These are phyloP conservation scores for Achlya flavicornis DNA, from an alignment of 2,888 invertebrate species.

Conservation along the genomic window DNA sequence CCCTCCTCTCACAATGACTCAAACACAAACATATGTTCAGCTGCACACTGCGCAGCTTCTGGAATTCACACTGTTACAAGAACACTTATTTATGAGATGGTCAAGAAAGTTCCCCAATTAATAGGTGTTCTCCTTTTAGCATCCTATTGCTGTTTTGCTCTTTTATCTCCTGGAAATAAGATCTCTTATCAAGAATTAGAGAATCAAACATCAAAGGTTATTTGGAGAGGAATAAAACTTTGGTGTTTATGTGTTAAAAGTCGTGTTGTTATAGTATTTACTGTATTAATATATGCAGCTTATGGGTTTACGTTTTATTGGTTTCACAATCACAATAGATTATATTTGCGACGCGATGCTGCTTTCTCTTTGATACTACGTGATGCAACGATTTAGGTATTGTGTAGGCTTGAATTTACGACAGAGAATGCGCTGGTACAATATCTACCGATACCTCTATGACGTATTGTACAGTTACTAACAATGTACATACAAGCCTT, in stretches of 20 bases:
- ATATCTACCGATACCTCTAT: too few species aligned
- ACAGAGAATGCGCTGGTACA: conserved; percentile 9
- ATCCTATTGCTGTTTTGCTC: too few species aligned
- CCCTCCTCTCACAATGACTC: conserved; percentile 58
- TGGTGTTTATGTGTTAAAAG: too few species aligned
- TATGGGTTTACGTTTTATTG: neutral
- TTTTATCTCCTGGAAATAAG: too few species aligned
- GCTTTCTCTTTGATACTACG: conserved; percentile 5
- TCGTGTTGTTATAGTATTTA: too few species aligned
- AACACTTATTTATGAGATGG: neutral
- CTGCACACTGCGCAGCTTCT: conserved; percentile 42
- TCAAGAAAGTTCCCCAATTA: too few species aligned
- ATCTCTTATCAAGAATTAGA: too few species aligned
- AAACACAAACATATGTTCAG: conserved; percentile 53
- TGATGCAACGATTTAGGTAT: conserved; percentile 13
- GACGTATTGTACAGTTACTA: neutral
- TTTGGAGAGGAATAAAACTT: too few species aligned
- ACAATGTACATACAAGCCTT: neutral
- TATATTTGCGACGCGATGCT: conserved; percentile 12
- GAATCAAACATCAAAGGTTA: too few species aligned
- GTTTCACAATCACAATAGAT: conserved; percentile 2
- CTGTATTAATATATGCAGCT: neutral
- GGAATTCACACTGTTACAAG: conserved; percentile 22
- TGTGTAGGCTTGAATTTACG: conserved; percentile 11
- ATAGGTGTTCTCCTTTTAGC: too few species aligned